A percentile compares a stretch with the other conserved stretches of the same genome.
Conservation (phyloP, 2,113 vertebrate species). For the Zosterops japonicus region DNA sequence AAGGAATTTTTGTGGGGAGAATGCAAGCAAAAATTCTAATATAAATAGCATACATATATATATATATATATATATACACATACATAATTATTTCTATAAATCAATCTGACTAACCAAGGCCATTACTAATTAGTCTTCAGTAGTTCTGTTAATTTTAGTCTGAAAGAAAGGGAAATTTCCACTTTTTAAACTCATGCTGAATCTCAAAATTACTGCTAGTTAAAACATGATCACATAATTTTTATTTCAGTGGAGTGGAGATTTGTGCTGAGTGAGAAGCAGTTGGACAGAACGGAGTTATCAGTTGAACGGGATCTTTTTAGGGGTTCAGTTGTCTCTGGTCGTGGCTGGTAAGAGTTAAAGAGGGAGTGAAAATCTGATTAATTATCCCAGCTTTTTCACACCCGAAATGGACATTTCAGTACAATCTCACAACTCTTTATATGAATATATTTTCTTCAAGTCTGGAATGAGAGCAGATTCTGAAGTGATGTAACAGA, state of each 20-base stretch:
- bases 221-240: neutral
- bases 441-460: neutral
- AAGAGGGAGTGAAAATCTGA: neutral
- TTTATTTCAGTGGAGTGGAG: neutral
- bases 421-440: neutral
- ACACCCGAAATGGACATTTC: neutral
- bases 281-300: neutral
- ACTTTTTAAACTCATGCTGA: neutral
- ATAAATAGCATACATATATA: neutral
- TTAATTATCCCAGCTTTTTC: neutral
- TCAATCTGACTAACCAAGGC: neutral
- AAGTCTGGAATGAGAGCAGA: neutral
- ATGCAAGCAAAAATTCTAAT: neutral
- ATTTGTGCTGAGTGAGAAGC: neutral
- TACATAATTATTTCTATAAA: neutral
- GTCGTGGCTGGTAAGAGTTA: neutral
- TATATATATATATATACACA: too few species aligned
- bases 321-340: neutral
- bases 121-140: neutral
- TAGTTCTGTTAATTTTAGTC: neutral
- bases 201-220: neutral
- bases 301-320: neutral
- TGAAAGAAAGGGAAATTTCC: neutral
- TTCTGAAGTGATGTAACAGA: neutral
- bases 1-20: neutral